A percentile compares a stretch with the other conserved stretches of the same genome.
Conservation (phyloP, 2,888 invertebrate species). For the Zele albiditarsus region DNA sequence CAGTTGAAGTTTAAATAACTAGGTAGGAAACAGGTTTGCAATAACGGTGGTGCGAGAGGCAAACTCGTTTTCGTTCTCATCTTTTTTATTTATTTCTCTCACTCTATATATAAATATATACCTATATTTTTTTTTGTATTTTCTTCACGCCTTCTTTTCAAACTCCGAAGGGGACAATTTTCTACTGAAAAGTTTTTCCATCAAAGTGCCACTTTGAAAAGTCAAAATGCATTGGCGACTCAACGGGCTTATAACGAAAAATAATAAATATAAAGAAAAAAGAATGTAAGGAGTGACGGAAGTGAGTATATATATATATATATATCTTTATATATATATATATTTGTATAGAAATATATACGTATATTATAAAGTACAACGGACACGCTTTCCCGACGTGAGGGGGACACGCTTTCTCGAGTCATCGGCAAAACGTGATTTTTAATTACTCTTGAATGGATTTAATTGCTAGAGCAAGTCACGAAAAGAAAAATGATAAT, state of each 20-base stretch:
- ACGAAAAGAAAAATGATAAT: slow-evolving; percentile 26
- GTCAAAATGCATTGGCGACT: slow-evolving; percentile 29
- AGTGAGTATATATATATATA: background rate
- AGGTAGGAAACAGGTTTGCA: slow-evolving; percentile 26
- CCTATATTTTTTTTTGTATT: background rate
- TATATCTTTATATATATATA: background rate
- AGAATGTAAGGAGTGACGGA: background rate
- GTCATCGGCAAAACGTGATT: slow-evolving; percentile 24
- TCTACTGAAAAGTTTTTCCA: slow-evolving; percentile 39
- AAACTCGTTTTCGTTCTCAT: slow-evolving; percentile 11
- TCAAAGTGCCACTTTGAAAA: slow-evolving; percentile 36
- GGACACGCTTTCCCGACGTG: slow-evolving; percentile 30
- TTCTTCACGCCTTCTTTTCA: background rate
- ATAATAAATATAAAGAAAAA: background rate
- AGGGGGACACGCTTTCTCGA: slow-evolving; percentile 38
- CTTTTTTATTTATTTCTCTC: background rate
- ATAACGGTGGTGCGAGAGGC: slow-evolving; percentile 8
- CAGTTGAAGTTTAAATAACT: slow-evolving; percentile 40
- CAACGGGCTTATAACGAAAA: background rate
- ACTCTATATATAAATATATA: background rate
- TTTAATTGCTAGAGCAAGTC: slow-evolving; percentile 47
- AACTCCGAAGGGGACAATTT: slow-evolving; percentile 10
- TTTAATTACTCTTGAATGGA: slow-evolving; percentile 31
- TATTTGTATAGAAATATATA: background rate
- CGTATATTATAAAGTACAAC: background rate